These are phyloP conservation scores for Syngnathoides biaculeatus DNA, from an alignment of 2,113 vertebrate species.

Conservation along the genomic window DNA sequence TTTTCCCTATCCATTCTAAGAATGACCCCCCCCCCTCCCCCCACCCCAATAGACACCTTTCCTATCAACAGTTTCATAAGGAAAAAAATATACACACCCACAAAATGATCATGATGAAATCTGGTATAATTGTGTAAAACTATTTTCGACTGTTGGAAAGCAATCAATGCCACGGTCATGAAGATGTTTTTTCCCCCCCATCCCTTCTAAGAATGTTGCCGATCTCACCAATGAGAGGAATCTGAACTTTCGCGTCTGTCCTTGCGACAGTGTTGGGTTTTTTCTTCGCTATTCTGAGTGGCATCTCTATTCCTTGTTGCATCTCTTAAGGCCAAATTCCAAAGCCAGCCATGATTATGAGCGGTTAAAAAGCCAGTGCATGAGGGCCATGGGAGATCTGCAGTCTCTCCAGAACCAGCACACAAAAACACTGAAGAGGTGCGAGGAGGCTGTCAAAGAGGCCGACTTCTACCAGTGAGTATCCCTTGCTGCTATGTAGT, in stretches of 20 bases:
- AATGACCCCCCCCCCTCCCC: too few species aligned
- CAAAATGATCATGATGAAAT: too few species aligned
- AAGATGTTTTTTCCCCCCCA: not conserved
- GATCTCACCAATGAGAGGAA: constrained; percentile 12
- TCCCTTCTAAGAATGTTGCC: not conserved
- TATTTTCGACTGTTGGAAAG: not conserved
- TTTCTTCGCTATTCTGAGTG: constrained; percentile 15
- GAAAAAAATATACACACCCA: too few species aligned
- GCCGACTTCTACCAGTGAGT: constrained; percentile 98
- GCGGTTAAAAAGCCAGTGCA: constrained; percentile 92
- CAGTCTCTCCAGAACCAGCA: constrained; percentile 96
- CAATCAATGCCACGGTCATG: not conserved
- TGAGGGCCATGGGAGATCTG: constrained; percentile 92
- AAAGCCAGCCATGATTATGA: constrained; percentile 94
- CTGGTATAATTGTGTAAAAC: not conserved
- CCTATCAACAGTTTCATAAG: too few species aligned
- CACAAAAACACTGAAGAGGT: constrained; percentile 91
- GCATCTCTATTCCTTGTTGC: constrained; percentile 36
- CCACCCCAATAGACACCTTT: too few species aligned
- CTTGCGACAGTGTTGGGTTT: not conserved
- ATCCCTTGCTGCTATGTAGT: not conserved
- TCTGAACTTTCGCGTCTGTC: constrained; percentile 5
- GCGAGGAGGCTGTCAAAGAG: constrained; percentile 95
- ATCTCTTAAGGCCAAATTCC: constrained; percentile 82
- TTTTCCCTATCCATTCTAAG: not conserved